These are phyloP conservation scores for Gandaritis pyraliata DNA, from an alignment of 2,888 invertebrate species.

Conservation along the genomic window DNA sequence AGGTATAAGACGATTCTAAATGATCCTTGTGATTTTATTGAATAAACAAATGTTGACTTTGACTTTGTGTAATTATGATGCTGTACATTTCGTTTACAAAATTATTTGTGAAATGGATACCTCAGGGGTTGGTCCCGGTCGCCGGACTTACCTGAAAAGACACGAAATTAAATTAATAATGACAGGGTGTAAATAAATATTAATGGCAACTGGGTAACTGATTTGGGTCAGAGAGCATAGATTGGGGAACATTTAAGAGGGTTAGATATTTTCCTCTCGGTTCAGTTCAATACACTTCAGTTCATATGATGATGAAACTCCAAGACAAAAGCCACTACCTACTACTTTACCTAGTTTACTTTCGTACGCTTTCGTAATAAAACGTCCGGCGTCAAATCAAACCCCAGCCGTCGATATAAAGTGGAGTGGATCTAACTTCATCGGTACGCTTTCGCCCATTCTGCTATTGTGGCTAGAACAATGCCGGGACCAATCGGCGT, in stretches of 20 bases:
- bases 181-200: conserved; percentile 16
- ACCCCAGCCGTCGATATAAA: conserved; percentile 20
- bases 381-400: conserved; percentile 14
- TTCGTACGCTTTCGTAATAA: conserved; percentile 2
- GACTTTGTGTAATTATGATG: too few relatives aligned
- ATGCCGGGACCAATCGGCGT: conserved; percentile 40
- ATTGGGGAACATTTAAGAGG: conserved; percentile 9
- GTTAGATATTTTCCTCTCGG: conserved; percentile 1
- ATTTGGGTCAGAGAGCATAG: conserved; percentile 10
- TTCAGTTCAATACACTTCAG: too few relatives aligned
- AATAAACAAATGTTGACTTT: too few relatives aligned
- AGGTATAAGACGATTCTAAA: too few relatives aligned
- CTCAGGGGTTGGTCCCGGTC: conserved; percentile 30
- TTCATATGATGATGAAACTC: too few relatives aligned
- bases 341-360: neutral
- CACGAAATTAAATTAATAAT: conserved; percentile 39
- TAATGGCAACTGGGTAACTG: conserved; percentile 13
- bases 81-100: conserved; percentile 5
- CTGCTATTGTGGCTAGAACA: conserved; percentile 40
- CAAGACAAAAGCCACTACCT: too few relatives aligned
- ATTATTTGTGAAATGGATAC: conserved; percentile 39
- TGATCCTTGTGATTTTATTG: too few relatives aligned
- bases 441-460: conserved; percentile 42
- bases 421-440: conserved; percentile 23
- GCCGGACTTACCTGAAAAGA: conserved; percentile 42